Conservation (phyloP, 2,888 invertebrate genomes). For the Bombyx huttoni region DNA sequence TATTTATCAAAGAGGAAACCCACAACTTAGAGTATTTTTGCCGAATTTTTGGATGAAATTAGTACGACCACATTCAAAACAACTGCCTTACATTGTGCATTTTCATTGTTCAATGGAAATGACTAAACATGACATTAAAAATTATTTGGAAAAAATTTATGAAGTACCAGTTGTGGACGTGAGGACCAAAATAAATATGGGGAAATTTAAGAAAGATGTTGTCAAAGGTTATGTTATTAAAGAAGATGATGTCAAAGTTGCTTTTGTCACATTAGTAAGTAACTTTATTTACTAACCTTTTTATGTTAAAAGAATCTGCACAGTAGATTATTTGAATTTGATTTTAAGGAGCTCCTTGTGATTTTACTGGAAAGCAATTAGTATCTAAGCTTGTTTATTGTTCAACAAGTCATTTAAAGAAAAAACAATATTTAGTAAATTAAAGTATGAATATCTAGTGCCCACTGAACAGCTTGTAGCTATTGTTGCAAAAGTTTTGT, state of each 20-base stretch:
- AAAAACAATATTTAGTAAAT: too few relatives aligned
- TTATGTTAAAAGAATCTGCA: neutral
- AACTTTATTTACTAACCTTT: neutral
- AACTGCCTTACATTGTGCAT: constrained; percentile 85
- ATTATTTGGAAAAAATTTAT: constrained; percentile 97
- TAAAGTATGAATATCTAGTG: too few relatives aligned
- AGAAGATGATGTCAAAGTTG: constrained; percentile 86
- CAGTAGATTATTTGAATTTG: too few relatives aligned
- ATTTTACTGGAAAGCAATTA: too few relatives aligned
- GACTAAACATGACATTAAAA: constrained; percentile 90
- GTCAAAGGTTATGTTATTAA: constrained; percentile 79
- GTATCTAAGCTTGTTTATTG: too few relatives aligned
- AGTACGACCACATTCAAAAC: constrained; percentile 76
- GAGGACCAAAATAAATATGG: constrained; percentile 80
- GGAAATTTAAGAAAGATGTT: constrained; percentile 75
- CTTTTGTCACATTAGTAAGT: constrained; percentile 83
- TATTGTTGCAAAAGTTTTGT: too few relatives aligned
- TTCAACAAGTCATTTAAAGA: too few relatives aligned
- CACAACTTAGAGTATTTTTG: constrained; percentile 92
- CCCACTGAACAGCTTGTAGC: too few relatives aligned
- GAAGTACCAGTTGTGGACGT: constrained; percentile 85
- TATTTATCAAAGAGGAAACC: constrained; percentile 90
- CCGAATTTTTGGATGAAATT: constrained; percentile 99
- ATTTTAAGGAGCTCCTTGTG: too few relatives aligned
- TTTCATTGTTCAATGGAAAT: constrained; percentile 96